phyloP scores from a whole-genome alignment of 2,888 invertebrate genomes.

The Euphydryas editha region DNA sequence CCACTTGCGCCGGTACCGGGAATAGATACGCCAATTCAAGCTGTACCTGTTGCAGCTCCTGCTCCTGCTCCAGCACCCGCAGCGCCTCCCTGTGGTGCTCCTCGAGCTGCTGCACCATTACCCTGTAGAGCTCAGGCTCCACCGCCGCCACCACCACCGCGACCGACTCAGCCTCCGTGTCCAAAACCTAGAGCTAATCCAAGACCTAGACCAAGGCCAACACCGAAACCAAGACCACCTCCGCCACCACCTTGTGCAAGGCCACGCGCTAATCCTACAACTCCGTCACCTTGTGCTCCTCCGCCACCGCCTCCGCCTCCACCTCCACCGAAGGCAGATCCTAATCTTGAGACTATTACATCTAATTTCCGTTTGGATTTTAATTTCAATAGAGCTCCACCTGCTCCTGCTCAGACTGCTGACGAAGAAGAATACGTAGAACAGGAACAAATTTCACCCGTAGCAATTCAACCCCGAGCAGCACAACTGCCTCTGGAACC shows the following conservation, averaged over 20 bases:
- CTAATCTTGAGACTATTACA: slow-evolving; percentile 64
- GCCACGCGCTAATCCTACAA: slow-evolving; percentile 69
- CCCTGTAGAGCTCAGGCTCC: slow-evolving; percentile 46
- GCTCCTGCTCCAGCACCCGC: slow-evolving; percentile 20
- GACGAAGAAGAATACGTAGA: slow-evolving; percentile 42
- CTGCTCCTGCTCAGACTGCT: slow-evolving; percentile 49
- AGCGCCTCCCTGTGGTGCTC: slow-evolving; percentile 27
- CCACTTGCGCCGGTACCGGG: slow-evolving; percentile 75
- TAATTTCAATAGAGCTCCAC: slow-evolving; percentile 67
- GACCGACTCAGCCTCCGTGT: slow-evolving; percentile 50
- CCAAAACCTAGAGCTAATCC: slow-evolving; percentile 50
- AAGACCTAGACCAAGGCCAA: slow-evolving; percentile 48
- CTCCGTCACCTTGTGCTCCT: slow-evolving; percentile 59
- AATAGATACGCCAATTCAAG: slow-evolving; percentile 66
- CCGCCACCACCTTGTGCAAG: slow-evolving; percentile 64
- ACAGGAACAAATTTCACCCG: slow-evolving; percentile 52
- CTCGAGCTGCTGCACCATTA: slow-evolving; percentile 45
- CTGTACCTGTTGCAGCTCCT: slow-evolving; percentile 42
- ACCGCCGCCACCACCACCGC: slow-evolving; percentile 48
- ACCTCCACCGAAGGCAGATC: slow-evolving; percentile 56
- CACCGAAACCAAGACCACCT: slow-evolving; percentile 52
- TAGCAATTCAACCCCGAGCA: slow-evolving; percentile 69
- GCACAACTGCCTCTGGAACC: slow-evolving; percentile 63
- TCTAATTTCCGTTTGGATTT: slow-evolving; percentile 74
- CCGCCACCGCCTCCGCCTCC: slow-evolving; percentile 56